A percentile compares a stretch with the other conserved stretches of the same genome.
These are phyloP conservation scores for Paramormyrops hopkinsi DNA, from an alignment of 2,797 vertebrate genomes.

Conservation along the genomic window DNA sequence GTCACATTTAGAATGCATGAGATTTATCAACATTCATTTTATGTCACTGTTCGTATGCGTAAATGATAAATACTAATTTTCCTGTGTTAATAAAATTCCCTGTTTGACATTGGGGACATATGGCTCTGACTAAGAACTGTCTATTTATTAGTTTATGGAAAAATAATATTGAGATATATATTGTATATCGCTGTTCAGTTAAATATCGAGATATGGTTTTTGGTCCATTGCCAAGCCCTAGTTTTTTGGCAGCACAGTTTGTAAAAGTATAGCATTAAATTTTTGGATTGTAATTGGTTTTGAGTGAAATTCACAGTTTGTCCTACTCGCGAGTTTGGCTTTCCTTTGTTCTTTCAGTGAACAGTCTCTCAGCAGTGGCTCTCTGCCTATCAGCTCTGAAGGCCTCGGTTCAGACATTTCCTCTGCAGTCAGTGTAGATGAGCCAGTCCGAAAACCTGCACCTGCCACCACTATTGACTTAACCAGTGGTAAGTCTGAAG, in stretches of 20 bases:
- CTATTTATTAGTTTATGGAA: neutral
- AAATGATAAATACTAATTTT: neutral
- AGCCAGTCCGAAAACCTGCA: slow-evolving; percentile 41
- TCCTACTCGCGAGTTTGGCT: neutral
- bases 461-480: slow-evolving; percentile 37
- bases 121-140: neutral
- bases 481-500: slow-evolving; percentile 43
- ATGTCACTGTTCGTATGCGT: neutral
- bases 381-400: slow-evolving; percentile 59
- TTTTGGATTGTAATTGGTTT: neutral
- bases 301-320: neutral
- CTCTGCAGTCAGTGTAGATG: slow-evolving; percentile 49
- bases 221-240: too few species aligned
- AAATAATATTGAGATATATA: neutral
- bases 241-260: neutral
- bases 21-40: neutral
- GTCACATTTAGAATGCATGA: neutral
- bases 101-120: neutral
- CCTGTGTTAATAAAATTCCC: too few species aligned
- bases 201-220: too few species aligned
- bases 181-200: too few species aligned
- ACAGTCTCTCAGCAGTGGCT: slow-evolving; percentile 50
- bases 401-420: slow-evolving; percentile 58
- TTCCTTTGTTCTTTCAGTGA: slow-evolving; percentile 46
- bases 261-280: neutral